Conservation (phyloP, 2,113 vertebrate species). For the Struthidea cinerea region DNA sequence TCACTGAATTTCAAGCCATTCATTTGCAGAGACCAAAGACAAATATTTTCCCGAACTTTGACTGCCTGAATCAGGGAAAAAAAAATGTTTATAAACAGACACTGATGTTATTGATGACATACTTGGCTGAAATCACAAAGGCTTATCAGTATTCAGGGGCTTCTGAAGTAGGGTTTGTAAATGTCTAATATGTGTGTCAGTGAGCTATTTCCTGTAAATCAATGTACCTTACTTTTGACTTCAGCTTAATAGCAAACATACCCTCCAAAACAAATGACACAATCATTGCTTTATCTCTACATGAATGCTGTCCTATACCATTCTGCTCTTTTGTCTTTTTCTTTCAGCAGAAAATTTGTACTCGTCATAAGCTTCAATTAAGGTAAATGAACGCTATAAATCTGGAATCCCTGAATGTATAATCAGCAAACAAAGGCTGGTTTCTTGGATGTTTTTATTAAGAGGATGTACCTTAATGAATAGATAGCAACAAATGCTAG, state of each 20-base stretch:
- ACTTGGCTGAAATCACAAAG: slow-evolving; percentile 49
- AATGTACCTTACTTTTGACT: slow-evolving; percentile 77
- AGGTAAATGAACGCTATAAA: slow-evolving; percentile 23
- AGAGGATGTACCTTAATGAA: slow-evolving; percentile 54
- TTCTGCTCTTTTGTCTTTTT: slow-evolving; percentile 41
- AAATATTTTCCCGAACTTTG: slow-evolving; percentile 72
- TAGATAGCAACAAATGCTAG: slow-evolving; percentile 53
- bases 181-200: slow-evolving; percentile 64
- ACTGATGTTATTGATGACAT: slow-evolving; percentile 62
- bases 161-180: slow-evolving; percentile 67
- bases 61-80: slow-evolving; percentile 35
- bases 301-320: background rate
- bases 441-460: slow-evolving; percentile 55
- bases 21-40: slow-evolving; percentile 56
- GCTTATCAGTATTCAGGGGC: slow-evolving; percentile 47
- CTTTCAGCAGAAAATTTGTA: slow-evolving; percentile 45
- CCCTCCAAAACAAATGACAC: slow-evolving; percentile 68
- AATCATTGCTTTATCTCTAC: slow-evolving; percentile 51
- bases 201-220: slow-evolving; percentile 79
- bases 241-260: slow-evolving; percentile 65
- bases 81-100: slow-evolving; percentile 66
- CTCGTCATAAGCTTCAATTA: slow-evolving; percentile 64
- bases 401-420: slow-evolving; percentile 36
- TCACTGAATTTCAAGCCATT: slow-evolving; percentile 33
- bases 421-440: slow-evolving; percentile 38